Base-by-base conservation (phyloP, 2,888 invertebrate species). In the Andrena minutula region DNA sequence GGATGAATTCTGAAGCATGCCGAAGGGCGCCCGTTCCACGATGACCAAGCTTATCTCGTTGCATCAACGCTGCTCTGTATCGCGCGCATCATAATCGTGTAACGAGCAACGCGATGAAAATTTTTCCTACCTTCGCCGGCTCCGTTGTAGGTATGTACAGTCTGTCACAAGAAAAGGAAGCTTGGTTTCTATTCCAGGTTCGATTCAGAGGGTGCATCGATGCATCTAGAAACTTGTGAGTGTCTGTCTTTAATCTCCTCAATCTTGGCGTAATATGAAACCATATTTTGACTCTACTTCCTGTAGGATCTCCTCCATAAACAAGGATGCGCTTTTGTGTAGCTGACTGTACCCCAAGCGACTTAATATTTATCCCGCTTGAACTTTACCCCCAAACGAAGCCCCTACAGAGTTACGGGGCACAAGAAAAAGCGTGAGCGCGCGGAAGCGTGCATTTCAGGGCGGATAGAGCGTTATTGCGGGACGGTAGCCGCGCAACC, bases 1-100 rank as follows among this genome's bases (percentile, higher is more conserved):
- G 75, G 81, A 77, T 51, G 82, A 79, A 82, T 79, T 82, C 75
- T 63, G 28, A 32, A n/a, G 49, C 30, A 30, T 26, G 32, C 12
- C 35, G 51, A 28, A 35, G 49, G 69, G 60, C 51, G 41, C 23
- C 71, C 61, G 47, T 71, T 53, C 32, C 26, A 72, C 78, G 53
- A 74, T 47, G 32, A 53, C 61, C 58, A 49, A 78, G 65, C 61
- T 58, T 70, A 20, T 30, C 26, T 47, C 7, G 61, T 28, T 23
- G 70, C 30, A 75, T 83, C 63, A 51, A 56, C 68, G 71, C 65
- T 56, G 56, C 12, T 10, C 58, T 8, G 28, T 49, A 75, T 75
- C 53, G 83, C 26, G 7, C n/a, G 49, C 32, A 63, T 65, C 58
- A 30, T 53, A 47, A 26, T 56, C 12, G 20, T 26, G 10, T 56